Evolutionary conservation across 2,797 vertebrate species (phyloP), one percentile per base, ranked within the genome.

Genomic region (Lagocephalus sceleratus): DNA sequence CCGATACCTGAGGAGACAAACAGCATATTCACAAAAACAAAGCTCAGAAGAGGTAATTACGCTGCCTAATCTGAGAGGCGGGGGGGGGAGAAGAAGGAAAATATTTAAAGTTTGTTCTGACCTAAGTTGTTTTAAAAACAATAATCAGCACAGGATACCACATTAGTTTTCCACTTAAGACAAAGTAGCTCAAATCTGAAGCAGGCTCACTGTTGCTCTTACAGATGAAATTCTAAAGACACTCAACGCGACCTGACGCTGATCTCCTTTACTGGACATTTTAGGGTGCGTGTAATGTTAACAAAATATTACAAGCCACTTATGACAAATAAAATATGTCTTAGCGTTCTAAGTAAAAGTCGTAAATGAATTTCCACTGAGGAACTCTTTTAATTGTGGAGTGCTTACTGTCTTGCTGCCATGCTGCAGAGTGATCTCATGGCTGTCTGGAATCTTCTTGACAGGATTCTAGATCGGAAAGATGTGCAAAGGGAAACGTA

Each of bases 361-460:
- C 12, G 2, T 2, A 35, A 35, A 35, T 35, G 3, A 14, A 14
- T 35, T 35, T 35, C 25, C 20, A 16, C 19, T 25, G 43, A 17
- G n/a, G 32, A 45, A 53, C 20, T 20, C 47, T 41, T 25, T 40
- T n/a, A 40, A 56, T 55, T 6, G 58, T 1, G 19, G 19, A 42
- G 19, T 17, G 79, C 94, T 94, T 90, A 98, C 97, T 6, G 93
- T 94, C 87, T 94, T 99, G 29, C 88, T 92, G 78, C 97, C 95
- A 15, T 98, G 97, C 56, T 91, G 92, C 39, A 99, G 87, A 0
- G 93, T 96, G 81, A 99, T 97, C 79, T 98, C 97, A 83, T 99
- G 97, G 3, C 94, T 93, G 77, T 97, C 96, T 59, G 96, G 97
- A 82, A 98, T 98, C 88, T 87, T 95, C 85, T 93, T 98, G 41